Evolutionary conservation across 2,888 invertebrate species (phyloP), one percentile per base, ranked within the genome.

Genomic region (Drosophila subsilvestris): DNA sequence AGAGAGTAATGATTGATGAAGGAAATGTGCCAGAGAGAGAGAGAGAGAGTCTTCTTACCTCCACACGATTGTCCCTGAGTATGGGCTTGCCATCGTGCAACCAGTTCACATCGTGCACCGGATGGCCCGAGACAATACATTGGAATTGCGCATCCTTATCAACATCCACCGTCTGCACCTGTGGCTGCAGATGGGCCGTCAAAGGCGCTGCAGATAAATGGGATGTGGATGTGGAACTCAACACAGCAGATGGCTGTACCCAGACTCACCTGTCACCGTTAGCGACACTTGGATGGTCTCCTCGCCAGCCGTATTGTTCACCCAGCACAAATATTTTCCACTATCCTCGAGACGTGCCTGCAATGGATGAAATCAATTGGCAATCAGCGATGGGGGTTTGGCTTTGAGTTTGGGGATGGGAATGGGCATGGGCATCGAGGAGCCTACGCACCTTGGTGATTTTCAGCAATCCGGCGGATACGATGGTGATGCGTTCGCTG

Each of bases 241-340:
- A n/a, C n/a, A n/a, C n/a, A n/a, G n/a, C n/a, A n/a, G n/a, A 22
- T 20, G 20, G 22, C 22, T 22, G 22, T 2, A 22, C 3, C 22
- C 22, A 22, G 22, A 75, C 91, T 92, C 91, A 96, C 96, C 95
- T 91, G 96, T 96, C 70, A 97, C 96, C 79, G 95, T 94, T 73
- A 97, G 93, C 18, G 95, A 95, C 80, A 96, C 95, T 88, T 96
- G 94, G 50, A 96, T 95, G 47, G 95, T 95, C 90, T 96, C 96
- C 88, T 95, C 96, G 27, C 98, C 98, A 2, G 96, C 96, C 8
- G 96, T 96, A 91, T 98, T 98, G 93, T 97, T 97, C 63, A 97
- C 96, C 94, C 96, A 96, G 93, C 98, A 98, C 63, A 96, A 94
- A 93, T 97, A 98, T 82, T 96, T 95, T 55, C 98, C 98, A 65